Base-by-base conservation (phyloP, 2,888 invertebrate species). In the Caenorhabditis sp. region DNA sequence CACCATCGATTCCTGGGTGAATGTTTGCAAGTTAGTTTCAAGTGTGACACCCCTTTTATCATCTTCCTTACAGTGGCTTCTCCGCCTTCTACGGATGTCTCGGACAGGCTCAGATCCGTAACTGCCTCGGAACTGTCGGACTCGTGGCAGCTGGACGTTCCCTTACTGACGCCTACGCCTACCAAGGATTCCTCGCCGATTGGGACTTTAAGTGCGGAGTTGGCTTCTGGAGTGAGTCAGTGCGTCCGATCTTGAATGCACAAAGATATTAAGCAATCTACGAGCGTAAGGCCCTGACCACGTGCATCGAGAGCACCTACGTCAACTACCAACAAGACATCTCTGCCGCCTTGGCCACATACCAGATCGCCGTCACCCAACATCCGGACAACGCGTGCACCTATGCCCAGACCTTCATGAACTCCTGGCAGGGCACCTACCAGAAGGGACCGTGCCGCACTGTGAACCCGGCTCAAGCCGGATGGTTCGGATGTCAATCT, bases 201-300 rank as follows among this genome's bases (percentile, higher is more conserved):
- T 81, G 81, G 81, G 65, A 78, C 22, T 81, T 81, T 76, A 81
- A 79, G 56, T 81, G 81, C 27, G 81, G 81, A 55, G 81, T 53
- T 17, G 81, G 81, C 26, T 81, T 81, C 56, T 81, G 75, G 72
- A 70, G 80, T 81, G 30, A 63, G 66, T 50, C 2, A n/a, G n/a
- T n/a, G n/a, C n/a, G n/a, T n/a, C n/a, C n/a, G n/a, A n/a, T n/a
- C n/a, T n/a, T n/a, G n/a, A n/a, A n/a, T n/a, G n/a, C n/a, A n/a
- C n/a, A n/a, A n/a, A n/a, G n/a, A n/a, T n/a, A n/a, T 80, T 59
- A 32, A 81, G 81, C 79, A 20, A 61, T 75, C 37, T 80, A 80
- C 55, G 80, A 80, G 20, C 63, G 76, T n/a, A 61, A 73, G 22
- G 53, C 20, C 2, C 20, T 82, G 39, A 65, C 82, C 2, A 63